Conservation (phyloP, 53 echinoderm and acorn worm genomes). For the Actinopyga echinites region DNA sequence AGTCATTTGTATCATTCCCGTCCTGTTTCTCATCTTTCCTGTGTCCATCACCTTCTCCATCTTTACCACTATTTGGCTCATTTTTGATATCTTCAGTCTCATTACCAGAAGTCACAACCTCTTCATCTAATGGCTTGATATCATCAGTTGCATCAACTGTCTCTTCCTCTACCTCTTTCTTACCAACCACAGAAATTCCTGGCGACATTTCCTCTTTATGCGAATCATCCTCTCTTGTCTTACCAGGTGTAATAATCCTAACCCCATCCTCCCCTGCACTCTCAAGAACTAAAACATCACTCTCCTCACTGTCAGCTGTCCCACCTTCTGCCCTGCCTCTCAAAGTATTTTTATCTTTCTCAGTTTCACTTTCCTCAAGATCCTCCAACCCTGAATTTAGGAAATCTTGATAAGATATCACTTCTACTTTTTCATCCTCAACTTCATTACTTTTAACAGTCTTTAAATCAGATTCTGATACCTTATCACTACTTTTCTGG, state of each 20-base stretch:
- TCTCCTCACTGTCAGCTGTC: neutral
- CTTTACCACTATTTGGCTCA: neutral
- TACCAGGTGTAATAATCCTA: constrained; percentile 11
- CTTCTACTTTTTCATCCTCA: constrained; percentile 22
- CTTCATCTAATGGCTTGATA: neutral
- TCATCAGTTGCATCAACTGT: neutral
- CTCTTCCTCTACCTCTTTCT: too few species aligned
- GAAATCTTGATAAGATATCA: constrained; percentile 71
- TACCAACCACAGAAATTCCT: too few species aligned
- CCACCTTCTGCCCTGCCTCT: neutral
- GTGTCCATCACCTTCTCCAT: neutral
- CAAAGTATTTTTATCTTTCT: neutral
- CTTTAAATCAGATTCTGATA: too few species aligned
- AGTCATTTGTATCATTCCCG: neutral
- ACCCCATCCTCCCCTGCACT: constrained; percentile 12
- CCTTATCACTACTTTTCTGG: too few species aligned
- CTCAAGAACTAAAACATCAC: neutral
- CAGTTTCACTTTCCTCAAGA: neutral
- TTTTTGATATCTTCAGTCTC: neutral
- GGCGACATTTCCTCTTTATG: too few species aligned
- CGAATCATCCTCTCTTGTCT: too few species aligned
- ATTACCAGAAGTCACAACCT: neutral
- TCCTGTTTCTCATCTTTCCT: neutral
- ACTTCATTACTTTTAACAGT: too few species aligned
- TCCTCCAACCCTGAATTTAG: constrained; percentile 56